These are phyloP conservation scores for Whitmania pigra DNA, from an alignment of 1,140 invertebrate species.

Conservation along the genomic window DNA sequence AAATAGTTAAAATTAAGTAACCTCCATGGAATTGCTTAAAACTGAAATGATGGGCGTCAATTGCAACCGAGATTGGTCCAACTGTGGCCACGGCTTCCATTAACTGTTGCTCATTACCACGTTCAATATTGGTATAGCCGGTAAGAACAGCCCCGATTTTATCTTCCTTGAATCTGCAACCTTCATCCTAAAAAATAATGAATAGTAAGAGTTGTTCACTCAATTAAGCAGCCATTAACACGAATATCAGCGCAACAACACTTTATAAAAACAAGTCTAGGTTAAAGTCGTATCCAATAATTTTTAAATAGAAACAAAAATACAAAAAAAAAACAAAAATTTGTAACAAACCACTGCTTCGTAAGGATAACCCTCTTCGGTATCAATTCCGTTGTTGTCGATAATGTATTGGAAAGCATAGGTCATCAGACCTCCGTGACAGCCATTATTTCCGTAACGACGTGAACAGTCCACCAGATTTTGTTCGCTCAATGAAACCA, in stretches of 20 bases:
- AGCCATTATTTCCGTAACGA: constrained; percentile 26
- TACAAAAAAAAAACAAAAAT: too few relatives aligned
- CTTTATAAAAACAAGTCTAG: too few relatives aligned
- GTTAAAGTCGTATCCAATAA: too few relatives aligned
- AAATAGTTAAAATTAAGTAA: constrained; percentile 1
- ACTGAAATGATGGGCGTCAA: constrained; percentile 64
- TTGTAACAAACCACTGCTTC: constrained; percentile 17
- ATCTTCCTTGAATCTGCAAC: constrained; percentile 17
- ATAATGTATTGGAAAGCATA: constrained; percentile 27
- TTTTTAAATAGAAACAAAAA: too few relatives aligned
- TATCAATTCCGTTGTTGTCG: constrained; percentile 25
- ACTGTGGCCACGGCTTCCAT: constrained; percentile 65
- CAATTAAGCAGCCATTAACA: too few relatives aligned
- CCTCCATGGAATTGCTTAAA: constrained; percentile 60
- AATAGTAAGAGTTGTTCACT: too few relatives aligned
- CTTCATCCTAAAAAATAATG: constrained; percentile 7
- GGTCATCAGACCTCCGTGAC: constrained; percentile 29
- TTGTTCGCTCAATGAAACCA: constrained; percentile 34
- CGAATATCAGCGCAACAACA: too few relatives aligned
- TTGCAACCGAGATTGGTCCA: constrained; percentile 66
- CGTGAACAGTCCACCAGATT: constrained; percentile 30
- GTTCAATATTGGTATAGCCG: constrained; percentile 17
- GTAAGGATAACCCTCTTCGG: constrained; percentile 25
- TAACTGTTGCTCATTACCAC: constrained; percentile 14
- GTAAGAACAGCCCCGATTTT: constrained; percentile 21